phyloP scores from a whole-genome alignment of 2,888 invertebrate genomes.

The Amphipoea lucens region DNA sequence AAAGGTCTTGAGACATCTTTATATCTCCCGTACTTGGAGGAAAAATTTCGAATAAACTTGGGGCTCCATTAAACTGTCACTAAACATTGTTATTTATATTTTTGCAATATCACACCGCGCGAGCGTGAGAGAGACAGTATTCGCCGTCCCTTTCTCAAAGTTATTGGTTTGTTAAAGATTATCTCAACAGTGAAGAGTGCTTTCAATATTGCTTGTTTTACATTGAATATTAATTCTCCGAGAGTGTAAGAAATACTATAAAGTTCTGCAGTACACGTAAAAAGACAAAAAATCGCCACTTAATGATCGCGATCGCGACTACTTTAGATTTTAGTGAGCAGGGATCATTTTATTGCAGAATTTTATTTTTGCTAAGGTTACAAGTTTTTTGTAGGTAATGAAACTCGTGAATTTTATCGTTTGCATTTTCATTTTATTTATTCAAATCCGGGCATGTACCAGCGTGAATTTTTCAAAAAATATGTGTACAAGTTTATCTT shows the following conservation, averaged over 20 bases:
- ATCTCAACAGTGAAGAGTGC: conserved; percentile 72
- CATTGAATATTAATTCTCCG: conserved; percentile 70
- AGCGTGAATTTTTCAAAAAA: no score
- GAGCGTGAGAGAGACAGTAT: conserved; percentile 48
- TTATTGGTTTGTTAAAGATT: conserved; percentile 72
- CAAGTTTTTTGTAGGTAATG: no score
- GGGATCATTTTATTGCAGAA: conserved; percentile 32
- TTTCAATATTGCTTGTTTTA: conserved; percentile 72
- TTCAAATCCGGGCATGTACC: no score
- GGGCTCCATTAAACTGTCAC: conserved; percentile 75
- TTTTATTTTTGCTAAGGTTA: conserved; percentile 30
- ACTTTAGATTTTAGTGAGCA: conserved; percentile 25
- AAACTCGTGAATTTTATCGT: conserved; percentile 15
- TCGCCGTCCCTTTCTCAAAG: conserved; percentile 62
- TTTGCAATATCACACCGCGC: conserved; percentile 53
- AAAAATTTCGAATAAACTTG: conserved; percentile 41
- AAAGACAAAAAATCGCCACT: conserved; percentile 25
- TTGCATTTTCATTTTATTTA: background rate
- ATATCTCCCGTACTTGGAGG: conserved; percentile 47
- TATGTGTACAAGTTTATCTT: background rate
- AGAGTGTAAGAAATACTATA: conserved; percentile 61
- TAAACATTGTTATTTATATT: conserved; percentile 78
- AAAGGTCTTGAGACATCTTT: conserved; percentile 32
- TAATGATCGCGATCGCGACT: conserved; percentile 29
- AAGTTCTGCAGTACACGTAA: conserved; percentile 29